These are phyloP conservation scores for Gambusia holbrooki DNA, from an alignment of 2,113 vertebrate genomes.

Conservation along the genomic window DNA sequence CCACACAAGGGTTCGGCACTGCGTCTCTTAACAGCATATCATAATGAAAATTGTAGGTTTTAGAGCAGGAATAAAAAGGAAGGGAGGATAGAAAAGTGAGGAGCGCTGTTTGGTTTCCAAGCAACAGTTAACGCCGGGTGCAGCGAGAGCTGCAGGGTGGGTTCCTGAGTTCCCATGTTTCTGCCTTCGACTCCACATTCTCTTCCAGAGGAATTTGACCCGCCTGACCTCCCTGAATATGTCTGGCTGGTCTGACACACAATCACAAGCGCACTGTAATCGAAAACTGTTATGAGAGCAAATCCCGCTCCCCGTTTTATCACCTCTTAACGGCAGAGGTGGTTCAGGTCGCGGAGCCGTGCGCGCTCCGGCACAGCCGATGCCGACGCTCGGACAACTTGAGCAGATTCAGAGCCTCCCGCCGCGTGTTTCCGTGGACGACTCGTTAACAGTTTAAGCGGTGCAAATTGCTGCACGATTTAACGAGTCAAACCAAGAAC, in stretches of 20 bases:
- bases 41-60: constrained; percentile 65
- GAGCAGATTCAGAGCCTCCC: background rate
- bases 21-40: constrained; percentile 43
- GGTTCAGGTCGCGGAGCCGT: constrained; percentile 26
- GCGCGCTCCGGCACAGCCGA: background rate
- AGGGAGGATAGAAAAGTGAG: constrained; percentile 29
- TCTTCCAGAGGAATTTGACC: constrained; percentile 76
- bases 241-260: constrained; percentile 71
- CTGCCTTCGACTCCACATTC: constrained; percentile 70
- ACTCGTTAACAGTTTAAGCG: constrained; percentile 4
- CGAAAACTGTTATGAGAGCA: constrained; percentile 59
- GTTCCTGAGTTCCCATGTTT: constrained; percentile 70
- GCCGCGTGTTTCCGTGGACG: background rate
- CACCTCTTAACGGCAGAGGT: constrained; percentile 25
- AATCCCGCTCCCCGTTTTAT: constrained; percentile 26
- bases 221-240: constrained; percentile 61
- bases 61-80: constrained; percentile 40
- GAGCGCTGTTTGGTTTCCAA: constrained; percentile 72
- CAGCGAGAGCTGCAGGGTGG: constrained; percentile 64
- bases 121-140: constrained; percentile 71
- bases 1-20: constrained; percentile 19
- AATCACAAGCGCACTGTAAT: constrained; percentile 66
- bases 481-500: background rate
- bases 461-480: background rate
- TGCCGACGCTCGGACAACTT: background rate